A percentile compares a stretch with the other conserved stretches of the same genome.
Evolutionary conservation across 2,113 vertebrate species (phyloP).

Genomic region (Prionailurus bengalensis): DNA sequence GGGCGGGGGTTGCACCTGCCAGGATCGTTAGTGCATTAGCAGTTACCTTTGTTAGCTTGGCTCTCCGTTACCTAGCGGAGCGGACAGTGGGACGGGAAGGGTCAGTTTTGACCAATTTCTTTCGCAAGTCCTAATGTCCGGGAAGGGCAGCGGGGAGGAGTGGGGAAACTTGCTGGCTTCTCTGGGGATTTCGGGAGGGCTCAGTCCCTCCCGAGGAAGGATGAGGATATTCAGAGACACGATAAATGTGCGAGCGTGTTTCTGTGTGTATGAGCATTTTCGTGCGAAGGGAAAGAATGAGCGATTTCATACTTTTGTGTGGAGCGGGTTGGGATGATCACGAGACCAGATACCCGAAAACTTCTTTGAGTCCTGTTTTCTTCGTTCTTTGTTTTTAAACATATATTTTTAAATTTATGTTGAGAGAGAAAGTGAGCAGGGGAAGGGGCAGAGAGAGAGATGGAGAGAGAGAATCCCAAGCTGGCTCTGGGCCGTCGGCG

Average conservation of each 20-base stretch:
- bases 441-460: too few relatives aligned
- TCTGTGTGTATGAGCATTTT: background rate
- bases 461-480: too few relatives aligned
- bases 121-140: background rate
- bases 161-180: background rate
- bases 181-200: background rate
- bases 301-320: background rate
- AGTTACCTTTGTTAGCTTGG: slow-evolving; percentile 64
- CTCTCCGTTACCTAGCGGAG: background rate
- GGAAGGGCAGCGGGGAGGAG: background rate
- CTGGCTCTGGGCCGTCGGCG: too few relatives aligned
- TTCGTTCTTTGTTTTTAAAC: background rate
- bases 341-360: background rate
- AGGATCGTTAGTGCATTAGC: slow-evolving; percentile 46
- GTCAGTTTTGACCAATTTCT: background rate
- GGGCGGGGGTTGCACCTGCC: background rate
- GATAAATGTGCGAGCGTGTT: too few relatives aligned
- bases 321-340: background rate
- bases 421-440: too few relatives aligned
- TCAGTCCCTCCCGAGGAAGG: background rate
- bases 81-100: background rate
- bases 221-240: background rate
- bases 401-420: too few relatives aligned
- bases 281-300: background rate
- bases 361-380: background rate